Base-by-base conservation (phyloP, 2,888 invertebrate genomes). In the Dynastes maya region DNA sequence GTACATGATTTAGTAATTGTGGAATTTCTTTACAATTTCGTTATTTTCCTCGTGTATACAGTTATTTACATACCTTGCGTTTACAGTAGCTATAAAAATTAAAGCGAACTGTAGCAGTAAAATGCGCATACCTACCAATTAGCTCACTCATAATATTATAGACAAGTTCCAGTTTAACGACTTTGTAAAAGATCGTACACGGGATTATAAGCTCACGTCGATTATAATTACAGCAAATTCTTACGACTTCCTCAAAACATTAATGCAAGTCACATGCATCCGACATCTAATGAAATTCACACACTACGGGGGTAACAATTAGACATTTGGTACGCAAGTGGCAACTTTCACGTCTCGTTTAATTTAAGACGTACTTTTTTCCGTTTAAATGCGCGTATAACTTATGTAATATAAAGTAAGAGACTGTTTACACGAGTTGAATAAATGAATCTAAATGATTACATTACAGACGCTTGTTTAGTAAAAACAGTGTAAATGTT, bases 321-420 rank as follows among this genome's bases (percentile, higher is more conserved):
- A 74, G 72, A 74, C 72, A 74, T 74, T 74, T 74, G 72, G 72
- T 74, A 74, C 45, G 72, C 72, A 74, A 74, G 72, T 74, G 72
- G 61, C 27, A 45, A 45, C 61, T 58, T 61, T 74, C 40, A 61
- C 27, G 61, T 61, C 72, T 58, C 22, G 61, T 74, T 74, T 74
- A 61, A 74, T 61, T 55, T 74, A 74, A 74, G 58, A 61, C 61
- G 22, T 27, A 27, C 51, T 13, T 68, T 68, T 13, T 68, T 51
- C 3, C 16, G 3, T 2, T 58, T 58, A 22, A 16, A 55, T 72
- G 37, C 27, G 55, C 32, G 16, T 16, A 9, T 72, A 16, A 32
- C 40, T 68, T 68, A 29, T 51, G 68, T 67, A 67, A 67, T 67
- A 49, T 67, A 22, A 49, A 45, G 45, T 27, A 49, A 51, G 51